phyloP scores from a whole-genome alignment of 2,888 invertebrate species.

The Pediacus dermestoides region DNA sequence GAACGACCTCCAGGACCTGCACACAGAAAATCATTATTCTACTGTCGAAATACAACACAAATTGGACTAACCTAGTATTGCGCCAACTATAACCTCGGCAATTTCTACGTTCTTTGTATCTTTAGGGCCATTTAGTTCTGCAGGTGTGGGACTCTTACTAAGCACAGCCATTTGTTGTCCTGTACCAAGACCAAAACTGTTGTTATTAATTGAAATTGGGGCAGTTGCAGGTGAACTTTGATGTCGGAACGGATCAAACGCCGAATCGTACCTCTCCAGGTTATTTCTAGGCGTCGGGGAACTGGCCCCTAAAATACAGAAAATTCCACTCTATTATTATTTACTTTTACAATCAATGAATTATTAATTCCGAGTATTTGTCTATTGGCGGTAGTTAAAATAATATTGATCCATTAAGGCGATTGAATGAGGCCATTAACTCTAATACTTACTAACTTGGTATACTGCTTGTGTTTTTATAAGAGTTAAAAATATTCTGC shows the following conservation, averaged over 20 bases:
- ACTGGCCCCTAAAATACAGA: constrained; percentile 58
- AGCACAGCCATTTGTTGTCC: constrained; percentile 70
- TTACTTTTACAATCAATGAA: too few species aligned
- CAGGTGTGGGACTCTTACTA: constrained; percentile 79
- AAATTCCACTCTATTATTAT: too few species aligned
- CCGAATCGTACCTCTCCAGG: constrained; percentile 68
- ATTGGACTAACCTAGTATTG: constrained; percentile 74
- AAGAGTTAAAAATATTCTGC: too few species aligned
- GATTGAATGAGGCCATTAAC: too few species aligned
- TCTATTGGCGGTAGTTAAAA: too few species aligned
- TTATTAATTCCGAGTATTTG: too few species aligned
- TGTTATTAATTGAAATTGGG: constrained; percentile 78
- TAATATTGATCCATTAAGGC: too few species aligned
- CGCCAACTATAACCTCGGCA: constrained; percentile 93
- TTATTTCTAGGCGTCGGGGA: constrained; percentile 65
- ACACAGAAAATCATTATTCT: constrained; percentile 11
- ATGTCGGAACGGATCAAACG: constrained; percentile 73
- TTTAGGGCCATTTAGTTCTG: constrained; percentile 66
- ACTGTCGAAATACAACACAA: too few species aligned
- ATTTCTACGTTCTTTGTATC: constrained; percentile 92
- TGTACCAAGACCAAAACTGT: constrained; percentile 83
- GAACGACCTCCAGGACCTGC: constrained; percentile 89
- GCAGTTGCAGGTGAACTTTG: constrained; percentile 69
- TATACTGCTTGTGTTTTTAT: too few species aligned
- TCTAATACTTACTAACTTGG: too few species aligned